phyloP scores from a whole-genome alignment of 92 coral and sea anemone genomes.

The Epizoanthus stellaris region DNA sequence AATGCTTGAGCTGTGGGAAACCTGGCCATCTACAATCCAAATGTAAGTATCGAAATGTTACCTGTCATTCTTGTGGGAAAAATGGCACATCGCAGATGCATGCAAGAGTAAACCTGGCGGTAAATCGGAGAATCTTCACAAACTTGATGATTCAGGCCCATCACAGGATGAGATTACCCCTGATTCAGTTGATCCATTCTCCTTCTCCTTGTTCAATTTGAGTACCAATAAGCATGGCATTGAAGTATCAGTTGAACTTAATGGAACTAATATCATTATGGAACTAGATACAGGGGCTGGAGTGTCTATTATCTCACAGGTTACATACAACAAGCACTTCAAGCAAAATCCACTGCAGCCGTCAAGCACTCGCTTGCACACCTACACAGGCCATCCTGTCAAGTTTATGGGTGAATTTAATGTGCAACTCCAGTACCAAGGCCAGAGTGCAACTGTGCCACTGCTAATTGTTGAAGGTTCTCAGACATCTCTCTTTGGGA shows the following conservation, averaged over 20 bases:
- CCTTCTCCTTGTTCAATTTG: neutral
- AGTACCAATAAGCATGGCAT: conserved; percentile 31
- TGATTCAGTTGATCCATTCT: neutral
- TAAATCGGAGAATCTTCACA: neutral
- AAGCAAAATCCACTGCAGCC: conserved; percentile 26
- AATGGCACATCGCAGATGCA: conserved; percentile 9
- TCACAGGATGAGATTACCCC: neutral
- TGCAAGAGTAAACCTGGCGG: conserved; percentile 28
- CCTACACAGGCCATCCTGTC: conserved; percentile 46
- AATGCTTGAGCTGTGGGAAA: conserved; percentile 42
- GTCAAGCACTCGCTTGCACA: conserved; percentile 35
- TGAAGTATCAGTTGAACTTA: conserved; percentile 28
- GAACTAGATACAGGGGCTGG: conserved; percentile 60
- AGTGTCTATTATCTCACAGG: conserved; percentile 44
- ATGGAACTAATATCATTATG: conserved; percentile 31
- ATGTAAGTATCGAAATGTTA: conserved; percentile 38
- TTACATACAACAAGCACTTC: conserved; percentile 34
- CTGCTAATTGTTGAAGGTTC: conserved; percentile 24
- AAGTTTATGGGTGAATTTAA: conserved; percentile 38
- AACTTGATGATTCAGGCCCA: neutral
- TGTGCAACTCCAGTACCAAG: conserved; percentile 2
- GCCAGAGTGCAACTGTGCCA: conserved; percentile 30
- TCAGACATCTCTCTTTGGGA: conserved; percentile 48
- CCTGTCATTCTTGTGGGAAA: conserved; percentile 40
- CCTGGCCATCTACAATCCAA: conserved; percentile 22